Conservation (phyloP, 2,888 invertebrate species). For the Noctua janthe region DNA sequence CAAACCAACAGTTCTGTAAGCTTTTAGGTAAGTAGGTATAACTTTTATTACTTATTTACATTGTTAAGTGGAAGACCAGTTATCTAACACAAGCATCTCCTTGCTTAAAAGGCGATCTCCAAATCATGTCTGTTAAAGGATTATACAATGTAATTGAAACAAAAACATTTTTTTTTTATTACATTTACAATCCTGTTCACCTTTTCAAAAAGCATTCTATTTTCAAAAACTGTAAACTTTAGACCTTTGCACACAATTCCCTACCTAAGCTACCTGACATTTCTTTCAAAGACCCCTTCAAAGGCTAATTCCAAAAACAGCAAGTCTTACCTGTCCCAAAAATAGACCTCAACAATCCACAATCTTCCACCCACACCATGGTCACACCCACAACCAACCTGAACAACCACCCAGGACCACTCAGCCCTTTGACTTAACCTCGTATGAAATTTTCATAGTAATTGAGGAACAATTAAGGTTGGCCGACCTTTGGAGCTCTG, state of each 20-base stretch:
- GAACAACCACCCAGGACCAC: conserved; percentile 61
- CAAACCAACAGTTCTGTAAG: not conserved
- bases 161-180: not conserved
- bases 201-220: not conserved
- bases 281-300: not conserved
- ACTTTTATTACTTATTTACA: not conserved
- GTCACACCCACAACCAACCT: conserved; percentile 39
- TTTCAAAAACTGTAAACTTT: not conserved
- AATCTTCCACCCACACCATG: conserved; percentile 25
- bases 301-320: conserved; percentile 16
- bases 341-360: conserved; percentile 17
- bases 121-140: not conserved
- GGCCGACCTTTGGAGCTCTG: conserved; percentile 77
- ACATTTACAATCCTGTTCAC: not conserved
- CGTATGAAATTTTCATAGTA: conserved; percentile 85
- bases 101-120: not conserved
- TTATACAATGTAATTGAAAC: not conserved
- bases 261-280: not conserved
- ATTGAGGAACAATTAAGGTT: conserved; percentile 88
- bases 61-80: not conserved
- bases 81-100: not conserved
- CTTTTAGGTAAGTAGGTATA: not conserved
- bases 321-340: not conserved
- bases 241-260: not conserved
- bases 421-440: conserved; percentile 80